These are phyloP conservation scores for Tillus elongatus DNA, from an alignment of 2,888 invertebrate species.

Conservation along the genomic window DNA sequence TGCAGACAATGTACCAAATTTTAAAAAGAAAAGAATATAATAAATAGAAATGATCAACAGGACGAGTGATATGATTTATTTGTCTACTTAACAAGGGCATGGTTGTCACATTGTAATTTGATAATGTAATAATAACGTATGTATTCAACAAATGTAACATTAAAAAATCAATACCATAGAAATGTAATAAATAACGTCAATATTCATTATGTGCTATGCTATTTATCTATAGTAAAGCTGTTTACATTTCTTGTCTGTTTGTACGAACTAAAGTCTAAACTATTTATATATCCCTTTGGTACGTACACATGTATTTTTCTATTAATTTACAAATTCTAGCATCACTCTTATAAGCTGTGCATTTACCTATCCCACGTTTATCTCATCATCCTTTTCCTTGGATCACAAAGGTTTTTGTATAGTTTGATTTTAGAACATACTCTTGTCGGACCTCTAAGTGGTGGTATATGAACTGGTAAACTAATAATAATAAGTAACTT, in stretches of 20 bases:
- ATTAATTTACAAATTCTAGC: too few species aligned
- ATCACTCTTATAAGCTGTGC: too few species aligned
- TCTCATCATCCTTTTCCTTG: too few species aligned
- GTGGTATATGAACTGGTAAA: not conserved
- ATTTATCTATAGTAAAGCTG: too few species aligned
- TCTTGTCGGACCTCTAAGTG: not conserved
- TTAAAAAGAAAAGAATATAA: slow-evolving; percentile 7
- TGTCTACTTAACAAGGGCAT: slow-evolving; percentile 42
- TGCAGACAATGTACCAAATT: not conserved
- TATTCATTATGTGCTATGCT: too few species aligned
- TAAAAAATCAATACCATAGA: slow-evolving; percentile 33
- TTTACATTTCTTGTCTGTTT: too few species aligned
- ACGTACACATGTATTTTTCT: too few species aligned
- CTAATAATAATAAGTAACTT: slow-evolving; percentile 22
- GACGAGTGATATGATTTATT: slow-evolving; percentile 55
- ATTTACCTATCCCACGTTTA: too few species aligned
- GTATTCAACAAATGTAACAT: slow-evolving; percentile 32
- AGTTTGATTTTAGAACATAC: not conserved
- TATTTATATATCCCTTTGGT: too few species aligned
- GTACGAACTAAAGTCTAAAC: too few species aligned
- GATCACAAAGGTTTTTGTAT: too few species aligned
- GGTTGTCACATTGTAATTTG: slow-evolving; percentile 38
- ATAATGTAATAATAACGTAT: slow-evolving; percentile 32
- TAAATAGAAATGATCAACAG: slow-evolving; percentile 38
- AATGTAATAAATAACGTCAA: too few species aligned